Percentiles rank a stretch among this genome's conserved stretches.
Evolutionary conservation across 2,888 invertebrate species (phyloP).

Genomic region (Caenorhabditis sulstoni): DNA sequence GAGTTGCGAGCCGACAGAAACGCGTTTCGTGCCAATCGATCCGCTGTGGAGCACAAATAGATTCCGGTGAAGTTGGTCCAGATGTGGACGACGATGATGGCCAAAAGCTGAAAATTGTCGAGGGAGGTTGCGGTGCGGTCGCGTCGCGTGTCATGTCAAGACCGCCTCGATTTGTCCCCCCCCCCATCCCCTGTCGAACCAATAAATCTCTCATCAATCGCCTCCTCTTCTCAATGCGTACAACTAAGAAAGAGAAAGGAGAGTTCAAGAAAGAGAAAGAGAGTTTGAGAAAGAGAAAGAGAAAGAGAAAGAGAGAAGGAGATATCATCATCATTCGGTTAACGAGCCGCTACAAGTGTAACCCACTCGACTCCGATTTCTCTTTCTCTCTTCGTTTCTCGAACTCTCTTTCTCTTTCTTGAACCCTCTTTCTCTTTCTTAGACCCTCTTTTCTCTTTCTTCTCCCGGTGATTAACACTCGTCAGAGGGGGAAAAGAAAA

Average conservation of each 20-base stretch:
- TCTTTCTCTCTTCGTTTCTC: too few species aligned
- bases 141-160: not conserved
- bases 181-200: too few species aligned
- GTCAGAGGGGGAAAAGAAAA: conserved; percentile 10
- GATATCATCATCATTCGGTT: conserved; percentile 20
- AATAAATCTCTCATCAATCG: conserved; percentile 37
- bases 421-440: not conserved
- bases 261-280: too few species aligned
- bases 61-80: conserved; percentile 78
- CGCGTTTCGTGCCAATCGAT: conserved; percentile 70
- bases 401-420: not conserved
- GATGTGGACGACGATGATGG: conserved; percentile 75
- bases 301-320: not conserved
- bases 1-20: conserved; percentile 69
- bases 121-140: not conserved
- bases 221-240: conserved; percentile 37
- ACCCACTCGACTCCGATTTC: too few species aligned
- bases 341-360: conserved; percentile 54
- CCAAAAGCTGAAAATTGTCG: conserved; percentile 72
- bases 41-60: conserved; percentile 71
- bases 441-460: not conserved
- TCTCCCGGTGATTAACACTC: too few species aligned
- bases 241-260: too few species aligned
- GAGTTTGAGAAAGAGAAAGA: too few species aligned
- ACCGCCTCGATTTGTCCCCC: conserved; percentile 10